Base-by-base conservation (phyloP, 2,113 vertebrate species). In the Camelus dromedarius region DNA sequence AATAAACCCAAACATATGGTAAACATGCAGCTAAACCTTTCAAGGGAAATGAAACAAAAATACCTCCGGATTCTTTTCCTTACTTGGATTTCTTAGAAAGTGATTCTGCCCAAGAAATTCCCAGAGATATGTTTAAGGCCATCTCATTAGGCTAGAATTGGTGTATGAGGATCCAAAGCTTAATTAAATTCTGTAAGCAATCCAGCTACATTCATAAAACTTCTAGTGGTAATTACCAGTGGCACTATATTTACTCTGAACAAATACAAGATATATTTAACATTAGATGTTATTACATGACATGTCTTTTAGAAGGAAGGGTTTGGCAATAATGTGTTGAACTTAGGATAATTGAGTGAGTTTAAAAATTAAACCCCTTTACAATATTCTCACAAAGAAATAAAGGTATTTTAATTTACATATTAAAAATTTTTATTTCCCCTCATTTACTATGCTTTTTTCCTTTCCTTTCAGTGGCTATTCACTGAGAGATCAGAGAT, bases 301-400 rank as follows among this genome's bases (percentile, higher is more conserved):
- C 32, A 24, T 72, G 38, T 35, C 62, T 90, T 88, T 94, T 81
- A 60, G 88, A 79, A 14, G 30, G 30, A 22, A 56, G 24, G 3
- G 7, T 32, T 87, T 91, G 60, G 5, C 52, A 50, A 35, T 50
- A 94, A 73, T 22, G 48, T 52, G 19, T 19, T 79, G 66, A 88
- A 89, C 95, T 93, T 60, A 60, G 38, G 22, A 76, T n/a, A 54
- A 32, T 26, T 7, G 35, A 32, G 10, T 70, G 60, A 52, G 6
- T 62, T 91, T 81, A 60, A 93, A 90, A 94, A 90, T 62, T 69
- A 81, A 77, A 86, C 8, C 13, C 76, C 24, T 86, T 35, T 89
- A 12, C 32, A 42, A 42, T 42, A 5, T 42, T 42, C 38, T 42
- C 38, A 42, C 38, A 42, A 42, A 42, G 38, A 42, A 42, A 42